A percentile compares a stretch with the other conserved stretches of the same genome.
phyloP scores from a whole-genome alignment of 2,797 vertebrate species.

The Prunella strophiata region DNA sequence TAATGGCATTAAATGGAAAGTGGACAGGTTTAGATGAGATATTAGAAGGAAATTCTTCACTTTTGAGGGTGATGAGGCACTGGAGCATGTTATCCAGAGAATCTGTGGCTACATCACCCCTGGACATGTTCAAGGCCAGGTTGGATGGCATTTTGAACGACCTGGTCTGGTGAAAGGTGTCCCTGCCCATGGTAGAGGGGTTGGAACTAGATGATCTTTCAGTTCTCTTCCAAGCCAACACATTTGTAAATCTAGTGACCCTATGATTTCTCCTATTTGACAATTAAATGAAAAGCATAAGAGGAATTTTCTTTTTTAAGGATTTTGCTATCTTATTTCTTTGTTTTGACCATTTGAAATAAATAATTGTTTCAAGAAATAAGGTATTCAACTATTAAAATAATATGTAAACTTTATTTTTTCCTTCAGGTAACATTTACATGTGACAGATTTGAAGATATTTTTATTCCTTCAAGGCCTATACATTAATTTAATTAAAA shows the following conservation, averaged over 20 bases:
- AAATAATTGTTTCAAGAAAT: not conserved
- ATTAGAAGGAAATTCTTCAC: not conserved
- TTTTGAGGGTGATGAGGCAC: not conserved
- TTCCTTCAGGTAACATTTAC: not conserved
- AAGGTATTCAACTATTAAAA: not conserved
- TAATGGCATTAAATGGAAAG: not conserved
- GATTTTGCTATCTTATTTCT: not conserved
- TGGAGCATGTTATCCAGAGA: not conserved
- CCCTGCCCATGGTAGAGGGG: not conserved
- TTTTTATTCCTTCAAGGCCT: not conserved
- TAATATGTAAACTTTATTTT: not conserved
- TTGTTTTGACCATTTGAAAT: not conserved
- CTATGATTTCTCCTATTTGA: not conserved
- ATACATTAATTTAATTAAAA: not conserved
- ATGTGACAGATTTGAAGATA: not conserved
- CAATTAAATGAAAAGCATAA: not conserved
- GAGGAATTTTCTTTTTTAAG: not conserved
- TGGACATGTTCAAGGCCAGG: not conserved
- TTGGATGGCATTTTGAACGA: not conserved
- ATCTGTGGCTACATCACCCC: not conserved
- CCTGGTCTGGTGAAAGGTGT: not conserved
- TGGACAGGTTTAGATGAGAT: not conserved
- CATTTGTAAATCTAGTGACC: not conserved
- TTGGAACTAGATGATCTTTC: not conserved
- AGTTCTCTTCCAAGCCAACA: not conserved